A percentile compares a stretch with the other conserved stretches of the same genome.
Conservation (phyloP, 2,113 vertebrate genomes). For the Merops nubicus region DNA sequence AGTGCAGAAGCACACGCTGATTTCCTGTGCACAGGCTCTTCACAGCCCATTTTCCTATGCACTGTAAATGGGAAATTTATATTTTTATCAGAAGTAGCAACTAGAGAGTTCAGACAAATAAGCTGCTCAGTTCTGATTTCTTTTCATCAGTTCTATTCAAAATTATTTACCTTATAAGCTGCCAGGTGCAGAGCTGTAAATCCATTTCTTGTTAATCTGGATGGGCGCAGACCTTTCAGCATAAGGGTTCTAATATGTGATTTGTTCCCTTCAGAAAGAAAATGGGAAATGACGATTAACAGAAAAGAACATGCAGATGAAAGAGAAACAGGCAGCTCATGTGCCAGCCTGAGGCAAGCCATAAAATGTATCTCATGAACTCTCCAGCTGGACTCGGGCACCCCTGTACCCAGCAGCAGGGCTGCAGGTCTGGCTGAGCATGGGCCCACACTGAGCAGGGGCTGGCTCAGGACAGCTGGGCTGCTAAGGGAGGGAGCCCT, state of each 20-base stretch:
- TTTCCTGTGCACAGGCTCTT: neutral
- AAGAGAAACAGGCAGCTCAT: neutral
- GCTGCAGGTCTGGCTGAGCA: rapidly evolving
- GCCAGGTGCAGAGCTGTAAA: conserved; percentile 94
- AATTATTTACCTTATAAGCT: conserved; percentile 84
- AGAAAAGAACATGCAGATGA: neutral
- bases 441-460: neutral
- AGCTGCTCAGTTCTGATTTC: neutral
- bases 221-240: conserved; percentile 92
- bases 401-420: no score
- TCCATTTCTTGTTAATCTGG: conserved; percentile 88
- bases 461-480: neutral
- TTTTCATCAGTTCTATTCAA: neutral
- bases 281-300: neutral
- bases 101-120: neutral
- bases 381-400: neutral
- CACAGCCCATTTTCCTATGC: neutral
- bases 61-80: neutral
- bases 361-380: neutral
- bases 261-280: conserved; percentile 83
- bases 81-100: neutral
- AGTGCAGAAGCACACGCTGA: neutral
- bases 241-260: conserved; percentile 87
- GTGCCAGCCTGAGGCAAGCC: neutral
- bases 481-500: no score